phyloP scores from a whole-genome alignment of 2,113 vertebrate genomes.

The Phaethornis superciliosus region DNA sequence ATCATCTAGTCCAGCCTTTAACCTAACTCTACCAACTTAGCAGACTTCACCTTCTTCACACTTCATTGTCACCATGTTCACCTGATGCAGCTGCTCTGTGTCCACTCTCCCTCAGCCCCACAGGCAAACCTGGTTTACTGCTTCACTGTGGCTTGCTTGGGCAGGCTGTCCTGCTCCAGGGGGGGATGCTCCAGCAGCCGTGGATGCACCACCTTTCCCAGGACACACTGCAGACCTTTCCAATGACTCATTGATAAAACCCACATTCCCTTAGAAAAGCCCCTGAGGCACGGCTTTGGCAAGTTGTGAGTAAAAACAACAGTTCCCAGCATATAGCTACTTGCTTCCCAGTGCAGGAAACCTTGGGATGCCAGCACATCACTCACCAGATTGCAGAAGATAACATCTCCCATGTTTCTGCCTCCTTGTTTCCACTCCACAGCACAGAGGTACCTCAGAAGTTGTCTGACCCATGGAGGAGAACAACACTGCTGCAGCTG shows the following conservation, averaged over 20 bases:
- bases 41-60: neutral
- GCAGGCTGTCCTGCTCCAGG: fast-evolving
- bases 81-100: no score
- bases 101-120: neutral
- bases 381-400: neutral
- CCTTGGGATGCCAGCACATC: neutral
- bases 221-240: fast-evolving
- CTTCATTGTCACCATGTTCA: neutral
- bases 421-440: fast-evolving
- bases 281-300: neutral
- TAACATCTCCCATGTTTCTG: neutral
- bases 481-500: neutral
- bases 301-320: neutral
- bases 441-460: neutral
- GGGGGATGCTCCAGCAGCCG: neutral
- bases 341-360: neutral
- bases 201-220: neutral
- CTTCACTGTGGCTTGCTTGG: neutral
- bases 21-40: no score
- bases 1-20: no score
- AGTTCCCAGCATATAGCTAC: neutral
- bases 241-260: neutral
- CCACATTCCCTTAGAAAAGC: neutral
- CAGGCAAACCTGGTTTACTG: neutral
- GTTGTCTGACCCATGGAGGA: fast-evolving